Base-by-base conservation (phyloP, 2,888 invertebrate genomes). In the Drosophila austrosaltans region DNA sequence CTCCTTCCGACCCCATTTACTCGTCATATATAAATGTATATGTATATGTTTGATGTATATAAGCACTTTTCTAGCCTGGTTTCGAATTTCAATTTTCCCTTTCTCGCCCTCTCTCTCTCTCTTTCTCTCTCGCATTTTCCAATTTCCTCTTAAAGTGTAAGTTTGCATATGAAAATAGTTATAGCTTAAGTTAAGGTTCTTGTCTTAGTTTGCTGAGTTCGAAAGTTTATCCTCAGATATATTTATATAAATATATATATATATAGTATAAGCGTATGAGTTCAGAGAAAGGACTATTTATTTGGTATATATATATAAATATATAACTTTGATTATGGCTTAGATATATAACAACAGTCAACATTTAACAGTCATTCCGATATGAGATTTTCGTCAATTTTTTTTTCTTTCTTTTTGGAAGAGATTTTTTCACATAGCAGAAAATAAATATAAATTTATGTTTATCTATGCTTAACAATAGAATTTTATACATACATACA, bases 301-400 rank as follows among this genome's bases (percentile, higher is more conserved):
- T 42, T 53, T 57, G 16, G 57, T 66, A 54, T 28, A 69, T 66
- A 61, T 64, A 63, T 63, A 59, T 66, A 54, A 62, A 69, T 65
- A 39, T 69, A 65, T 63, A 66, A 40, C 63, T 72, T 76, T 73
- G 62, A 72, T 76, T 72, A 72, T 62, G 53, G 32, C 61, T 62
- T 65, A 67, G 67, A 73, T 74, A 86, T 74, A 86, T 89, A 89
- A 89, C 86, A 83, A 91, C 90, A 91, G 91, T 90, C 89, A 90
- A 91, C 90, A 91, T 87, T 90, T 70, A 91, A 90, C 91, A 91
- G 91, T 91, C 90, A 90, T 82, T 90, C 82, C 87, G 90, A 90
- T 90, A 90, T 89, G 90, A 89, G 75, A 65, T 62, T 69, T 82
- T 79, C 80, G 69, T 70, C 72, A 69, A 79, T 78, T 36, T 36